Conservation (phyloP, 2,797 vertebrate species). For the Sebastes taczanowskii region DNA sequence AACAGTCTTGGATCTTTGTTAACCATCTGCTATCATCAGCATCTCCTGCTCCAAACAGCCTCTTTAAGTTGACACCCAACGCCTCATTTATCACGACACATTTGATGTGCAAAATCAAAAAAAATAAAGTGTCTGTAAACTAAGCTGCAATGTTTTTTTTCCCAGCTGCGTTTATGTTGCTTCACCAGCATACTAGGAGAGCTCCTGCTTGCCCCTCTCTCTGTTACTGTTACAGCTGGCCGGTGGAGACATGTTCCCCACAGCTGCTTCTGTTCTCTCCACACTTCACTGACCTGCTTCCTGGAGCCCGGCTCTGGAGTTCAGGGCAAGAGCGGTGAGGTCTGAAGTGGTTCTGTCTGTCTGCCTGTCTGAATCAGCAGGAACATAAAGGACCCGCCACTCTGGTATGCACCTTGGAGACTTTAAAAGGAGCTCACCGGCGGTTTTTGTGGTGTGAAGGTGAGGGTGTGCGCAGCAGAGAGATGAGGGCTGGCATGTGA, state of each 20-base stretch:
- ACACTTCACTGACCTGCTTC: slow-evolving; percentile 74
- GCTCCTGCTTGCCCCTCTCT: slow-evolving; percentile 20
- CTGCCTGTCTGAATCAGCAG: slow-evolving; percentile 63
- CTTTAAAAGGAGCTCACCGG: slow-evolving; percentile 43
- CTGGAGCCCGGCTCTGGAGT: slow-evolving; percentile 70
- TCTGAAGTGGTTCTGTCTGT: slow-evolving; percentile 62
- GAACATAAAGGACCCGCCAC: slow-evolving; percentile 54
- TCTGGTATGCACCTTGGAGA: slow-evolving; percentile 54
- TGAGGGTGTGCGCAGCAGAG: slow-evolving; percentile 26
- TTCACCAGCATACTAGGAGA: slow-evolving; percentile 12
- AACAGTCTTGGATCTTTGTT: slow-evolving; percentile 43
- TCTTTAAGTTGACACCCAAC: neutral
- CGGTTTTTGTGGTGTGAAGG: slow-evolving; percentile 43
- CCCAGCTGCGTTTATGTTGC: slow-evolving; percentile 5
- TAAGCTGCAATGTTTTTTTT: neutral
- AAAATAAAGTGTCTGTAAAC: neutral
- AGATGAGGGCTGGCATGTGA: slow-evolving; percentile 48
- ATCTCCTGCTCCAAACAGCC: slow-evolving; percentile 33
- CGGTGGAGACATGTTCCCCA: slow-evolving; percentile 75
- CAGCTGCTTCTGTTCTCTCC: slow-evolving; percentile 75
- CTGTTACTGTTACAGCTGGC: slow-evolving; percentile 65
- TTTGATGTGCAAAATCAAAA: neutral
- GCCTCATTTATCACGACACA: slow-evolving; percentile 1
- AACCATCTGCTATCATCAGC: slow-evolving; percentile 55
- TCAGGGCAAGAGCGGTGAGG: slow-evolving; percentile 74